Percentiles rank a stretch among this genome's conserved stretches.
Evolutionary conservation across 2,113 vertebrate genomes (phyloP).

Genomic region (Cottus gobio): DNA sequence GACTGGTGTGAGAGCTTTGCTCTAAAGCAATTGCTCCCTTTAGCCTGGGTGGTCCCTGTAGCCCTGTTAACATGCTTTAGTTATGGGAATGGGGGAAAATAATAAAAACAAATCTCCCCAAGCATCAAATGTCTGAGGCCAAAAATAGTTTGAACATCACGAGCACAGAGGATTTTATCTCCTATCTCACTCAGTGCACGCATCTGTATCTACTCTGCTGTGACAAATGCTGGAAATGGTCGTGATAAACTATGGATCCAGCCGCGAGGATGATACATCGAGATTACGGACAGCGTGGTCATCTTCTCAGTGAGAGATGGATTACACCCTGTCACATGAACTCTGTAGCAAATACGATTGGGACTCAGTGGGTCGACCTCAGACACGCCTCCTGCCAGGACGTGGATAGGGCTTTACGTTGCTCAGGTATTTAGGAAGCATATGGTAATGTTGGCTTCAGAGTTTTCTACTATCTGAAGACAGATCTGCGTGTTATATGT

Average conservation of each 20-base stretch:
- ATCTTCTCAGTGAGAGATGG: slow-evolving; percentile 15
- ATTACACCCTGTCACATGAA: slow-evolving; percentile 54
- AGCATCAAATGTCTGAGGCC: slow-evolving; percentile 9
- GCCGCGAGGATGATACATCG: slow-evolving; percentile 16
- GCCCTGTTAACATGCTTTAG: slow-evolving; percentile 23
- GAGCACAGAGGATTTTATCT: slow-evolving; percentile 6
- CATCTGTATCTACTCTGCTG: slow-evolving; percentile 20
- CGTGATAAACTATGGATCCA: slow-evolving; percentile 19
- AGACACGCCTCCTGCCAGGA: slow-evolving; percentile 3
- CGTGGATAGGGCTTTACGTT: not conserved
- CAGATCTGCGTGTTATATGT: slow-evolving; percentile 6
- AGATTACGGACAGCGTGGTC: slow-evolving; percentile 15
- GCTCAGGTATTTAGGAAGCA: not conserved
- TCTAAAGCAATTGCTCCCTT: slow-evolving; percentile 21
- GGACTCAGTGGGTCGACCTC: slow-evolving; percentile 11
- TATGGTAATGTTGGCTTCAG: not conserved
- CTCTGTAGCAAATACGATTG: slow-evolving; percentile 27
- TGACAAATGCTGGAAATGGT: slow-evolving; percentile 26
- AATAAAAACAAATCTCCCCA: not conserved
- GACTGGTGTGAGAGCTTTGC: slow-evolving; percentile 39
- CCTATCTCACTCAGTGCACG: slow-evolving; percentile 2
- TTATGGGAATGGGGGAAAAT: slow-evolving; percentile 12
- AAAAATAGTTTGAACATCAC: slow-evolving; percentile 34
- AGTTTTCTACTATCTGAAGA: slow-evolving; percentile 18
- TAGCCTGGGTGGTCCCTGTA: slow-evolving; percentile 44